A percentile compares a stretch with the other conserved stretches of the same genome.
Conservation (phyloP, 2,888 invertebrate species). For the Pammene aurita region DNA sequence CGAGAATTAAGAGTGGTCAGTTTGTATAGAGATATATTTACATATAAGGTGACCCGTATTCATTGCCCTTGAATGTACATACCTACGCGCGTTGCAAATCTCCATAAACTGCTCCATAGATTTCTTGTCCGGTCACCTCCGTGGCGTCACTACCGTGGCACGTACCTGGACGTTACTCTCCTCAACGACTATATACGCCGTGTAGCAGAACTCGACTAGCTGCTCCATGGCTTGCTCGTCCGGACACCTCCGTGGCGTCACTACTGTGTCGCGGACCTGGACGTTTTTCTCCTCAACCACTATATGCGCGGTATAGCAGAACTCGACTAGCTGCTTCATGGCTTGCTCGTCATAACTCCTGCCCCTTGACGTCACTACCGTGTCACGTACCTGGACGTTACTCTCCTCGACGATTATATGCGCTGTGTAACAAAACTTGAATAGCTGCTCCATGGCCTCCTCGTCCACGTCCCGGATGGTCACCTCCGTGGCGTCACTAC, state of each 20-base stretch:
- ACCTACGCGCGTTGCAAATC: too few species aligned
- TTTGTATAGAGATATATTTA: too few species aligned
- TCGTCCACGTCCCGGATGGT: too few species aligned
- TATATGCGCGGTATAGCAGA: neutral
- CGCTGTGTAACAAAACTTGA: neutral
- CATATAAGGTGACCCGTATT: too few species aligned
- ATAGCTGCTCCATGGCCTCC: neutral
- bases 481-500: too few species aligned
- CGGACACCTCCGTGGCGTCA: slow-evolving; percentile 95
- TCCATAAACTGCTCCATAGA: neutral
- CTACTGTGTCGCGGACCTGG: slow-evolving; percentile 81
- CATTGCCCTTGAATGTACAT: too few species aligned
- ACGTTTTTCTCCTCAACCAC: slow-evolving; percentile 98
- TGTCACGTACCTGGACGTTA: slow-evolving; percentile 90
- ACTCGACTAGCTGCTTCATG: neutral
- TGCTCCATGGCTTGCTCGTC: neutral
- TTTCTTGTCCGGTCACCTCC: slow-evolving; percentile 58
- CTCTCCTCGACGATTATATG: slow-evolving; percentile 92
- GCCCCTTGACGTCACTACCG: slow-evolving; percentile 70
- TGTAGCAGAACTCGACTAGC: neutral
- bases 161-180: slow-evolving; percentile 96
- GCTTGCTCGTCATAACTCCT: neutral
- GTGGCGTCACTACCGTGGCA: neutral
- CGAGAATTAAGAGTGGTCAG: too few species aligned
- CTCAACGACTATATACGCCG: slow-evolving; percentile 95